A percentile compares a stretch with the other conserved stretches of the same genome.
These are phyloP conservation scores for Pandemis heparana DNA, from an alignment of 2,888 invertebrate species.

Conservation along the genomic window DNA sequence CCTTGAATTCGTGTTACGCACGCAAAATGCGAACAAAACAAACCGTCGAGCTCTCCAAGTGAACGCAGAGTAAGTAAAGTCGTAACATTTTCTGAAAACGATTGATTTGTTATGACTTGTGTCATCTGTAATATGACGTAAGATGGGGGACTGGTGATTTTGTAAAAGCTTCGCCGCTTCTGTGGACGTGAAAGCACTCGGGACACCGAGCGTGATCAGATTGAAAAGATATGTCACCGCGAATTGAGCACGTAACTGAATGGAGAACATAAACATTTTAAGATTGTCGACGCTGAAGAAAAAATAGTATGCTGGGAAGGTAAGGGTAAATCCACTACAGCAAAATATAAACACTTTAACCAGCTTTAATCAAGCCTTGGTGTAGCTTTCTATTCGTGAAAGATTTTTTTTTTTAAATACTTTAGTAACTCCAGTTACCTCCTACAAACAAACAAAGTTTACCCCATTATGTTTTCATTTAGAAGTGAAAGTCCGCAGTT, in stretches of 20 bases:
- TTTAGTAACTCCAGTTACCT: no score
- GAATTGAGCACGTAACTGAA: neutral
- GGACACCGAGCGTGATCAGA: constrained; percentile 3
- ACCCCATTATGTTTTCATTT: no score
- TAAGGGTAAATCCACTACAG: no score
- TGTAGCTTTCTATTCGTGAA: no score
- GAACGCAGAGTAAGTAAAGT: neutral
- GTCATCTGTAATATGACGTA: constrained; percentile 30
- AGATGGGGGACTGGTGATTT: constrained; percentile 25
- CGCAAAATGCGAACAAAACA: constrained; percentile 1
- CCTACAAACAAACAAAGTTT: no score
- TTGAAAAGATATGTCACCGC: constrained; percentile 25
- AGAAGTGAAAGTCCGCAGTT: no score
- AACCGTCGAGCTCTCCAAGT: neutral
- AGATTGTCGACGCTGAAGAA: neutral
- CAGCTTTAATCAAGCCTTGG: no score
- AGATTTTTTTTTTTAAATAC: no score
- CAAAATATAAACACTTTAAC: no score
- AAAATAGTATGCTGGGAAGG: no score
- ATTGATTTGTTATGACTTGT: constrained; percentile 10
- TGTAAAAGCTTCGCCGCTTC: constrained; percentile 10
- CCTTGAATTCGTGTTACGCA: neutral
- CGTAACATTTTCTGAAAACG: neutral
- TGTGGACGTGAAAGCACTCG: constrained; percentile 9
- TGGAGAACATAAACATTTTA: constrained; percentile 1